Evolutionary conservation across 23 tunicate genomes (phyloP).

Genomic region (Trididemnum miniatum): DNA sequence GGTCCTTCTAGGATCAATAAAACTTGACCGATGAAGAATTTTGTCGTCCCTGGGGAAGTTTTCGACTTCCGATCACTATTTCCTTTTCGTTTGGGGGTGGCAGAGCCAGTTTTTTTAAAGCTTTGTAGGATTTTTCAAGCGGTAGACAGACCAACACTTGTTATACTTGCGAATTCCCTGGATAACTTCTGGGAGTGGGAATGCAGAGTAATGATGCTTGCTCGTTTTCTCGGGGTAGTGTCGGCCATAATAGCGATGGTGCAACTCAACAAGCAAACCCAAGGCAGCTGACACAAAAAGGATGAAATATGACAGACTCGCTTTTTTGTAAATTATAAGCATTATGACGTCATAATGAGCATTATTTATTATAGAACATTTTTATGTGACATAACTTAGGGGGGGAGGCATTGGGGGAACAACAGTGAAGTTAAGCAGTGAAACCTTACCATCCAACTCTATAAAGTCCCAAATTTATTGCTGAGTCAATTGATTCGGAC

Average conservation of each 20-base stretch:
- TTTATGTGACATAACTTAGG: no score
- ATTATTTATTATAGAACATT: no score
- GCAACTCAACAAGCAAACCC: no score
- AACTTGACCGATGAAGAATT: background rate
- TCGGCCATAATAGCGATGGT: background rate
- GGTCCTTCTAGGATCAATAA: background rate
- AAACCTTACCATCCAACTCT: no score
- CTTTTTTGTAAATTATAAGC: no score
- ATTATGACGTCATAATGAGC: no score
- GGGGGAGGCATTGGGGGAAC: no score
- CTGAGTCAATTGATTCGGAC: no score
- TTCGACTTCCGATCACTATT: background rate
- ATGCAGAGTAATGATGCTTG: slow-evolving; percentile 1
- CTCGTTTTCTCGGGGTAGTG: background rate
- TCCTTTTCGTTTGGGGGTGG: background rate
- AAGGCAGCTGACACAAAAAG: no score
- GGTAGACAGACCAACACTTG: background rate
- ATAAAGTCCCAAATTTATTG: no score
- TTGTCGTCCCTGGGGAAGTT: background rate
- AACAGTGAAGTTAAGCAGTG: no score
- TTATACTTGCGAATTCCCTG: background rate
- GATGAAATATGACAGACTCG: no score
- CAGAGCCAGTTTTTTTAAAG: background rate
- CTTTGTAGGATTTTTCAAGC: background rate
- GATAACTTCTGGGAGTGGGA: background rate